Evolutionary conservation across 2,797 vertebrate species (phyloP).

Genomic region (Gorsachius magnificus): DNA sequence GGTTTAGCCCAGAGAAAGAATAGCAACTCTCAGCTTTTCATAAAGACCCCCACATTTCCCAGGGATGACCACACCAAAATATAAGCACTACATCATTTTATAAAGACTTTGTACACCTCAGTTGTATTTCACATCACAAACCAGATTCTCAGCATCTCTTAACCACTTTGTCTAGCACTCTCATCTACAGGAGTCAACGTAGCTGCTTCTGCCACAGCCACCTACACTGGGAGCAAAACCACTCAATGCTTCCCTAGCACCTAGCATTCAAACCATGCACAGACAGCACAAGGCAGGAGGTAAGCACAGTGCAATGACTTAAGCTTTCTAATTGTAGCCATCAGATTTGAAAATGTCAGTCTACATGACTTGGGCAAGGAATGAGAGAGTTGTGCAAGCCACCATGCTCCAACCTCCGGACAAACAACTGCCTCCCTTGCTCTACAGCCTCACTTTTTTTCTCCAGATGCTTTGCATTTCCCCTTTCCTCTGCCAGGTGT

Average conservation of each 20-base stretch:
- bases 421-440: not conserved
- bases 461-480: slow-evolving; percentile 55
- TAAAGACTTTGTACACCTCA: not conserved
- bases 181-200: fast-evolving
- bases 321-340: not conserved
- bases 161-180: not conserved
- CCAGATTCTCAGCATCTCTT: not conserved
- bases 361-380: not conserved
- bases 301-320: not conserved
- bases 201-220: not conserved
- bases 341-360: not conserved
- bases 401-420: not conserved
- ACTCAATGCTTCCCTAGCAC: not conserved
- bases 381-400: not conserved
- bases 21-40: not conserved
- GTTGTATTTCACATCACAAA: not conserved
- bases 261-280: not conserved
- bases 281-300: not conserved
- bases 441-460: not conserved
- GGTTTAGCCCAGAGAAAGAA: not conserved
- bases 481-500: slow-evolving; percentile 50
- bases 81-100: not conserved
- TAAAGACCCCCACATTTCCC: not conserved
- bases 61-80: too few species aligned
- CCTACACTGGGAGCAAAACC: not conserved